Base-by-base conservation (phyloP, 2,888 invertebrate species). In the Amphipyra berbera region DNA sequence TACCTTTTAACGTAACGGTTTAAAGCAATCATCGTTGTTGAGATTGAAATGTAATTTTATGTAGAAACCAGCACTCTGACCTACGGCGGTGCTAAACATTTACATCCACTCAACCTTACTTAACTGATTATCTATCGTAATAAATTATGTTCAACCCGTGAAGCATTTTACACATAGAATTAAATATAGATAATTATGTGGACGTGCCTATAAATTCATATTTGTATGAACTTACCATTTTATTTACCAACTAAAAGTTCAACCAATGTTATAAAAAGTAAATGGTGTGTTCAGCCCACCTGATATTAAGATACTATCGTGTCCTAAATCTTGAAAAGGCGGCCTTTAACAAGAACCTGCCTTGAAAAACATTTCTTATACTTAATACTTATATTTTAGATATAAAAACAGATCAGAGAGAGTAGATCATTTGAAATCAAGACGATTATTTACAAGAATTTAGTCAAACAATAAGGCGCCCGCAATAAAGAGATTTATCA, bases 41-140 rank as follows among this genome's bases (percentile, higher is more conserved):
- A 86, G 88, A 90, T 90, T 90, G 88, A 90, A 90, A 89, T 85
- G 85, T 88, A 88, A 90, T 90, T 88, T 88, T 86, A 85, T 84
- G 83, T 84, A 80, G 82, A 86, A 87, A 86, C 82, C 81, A 84
- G 83, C 81, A 80, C 83, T 82, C 70, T 83, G 82, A 85, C 84
- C 86, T 77, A 78, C 76, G 82, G 82, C 81, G 71, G 68, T 78
- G 79, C 73, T 78, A 78, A 81, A 74, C 82, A 83, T 82, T 84
- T 78, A 77, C 79, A 73, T 80, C 78, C 73, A 78, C 66, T 69
- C 67, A 67, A 73, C 64, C 63, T 63, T 61, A 70, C 73, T 65
- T 73, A 69, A 78, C 79, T 67, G 73, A 79, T 71, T 69, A 68
- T 76, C 67, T 68, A 69, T 69, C 67, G 63, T 67, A 71, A 76